Base-by-base conservation (phyloP, 2,888 invertebrate genomes). In the Nomada flava region DNA sequence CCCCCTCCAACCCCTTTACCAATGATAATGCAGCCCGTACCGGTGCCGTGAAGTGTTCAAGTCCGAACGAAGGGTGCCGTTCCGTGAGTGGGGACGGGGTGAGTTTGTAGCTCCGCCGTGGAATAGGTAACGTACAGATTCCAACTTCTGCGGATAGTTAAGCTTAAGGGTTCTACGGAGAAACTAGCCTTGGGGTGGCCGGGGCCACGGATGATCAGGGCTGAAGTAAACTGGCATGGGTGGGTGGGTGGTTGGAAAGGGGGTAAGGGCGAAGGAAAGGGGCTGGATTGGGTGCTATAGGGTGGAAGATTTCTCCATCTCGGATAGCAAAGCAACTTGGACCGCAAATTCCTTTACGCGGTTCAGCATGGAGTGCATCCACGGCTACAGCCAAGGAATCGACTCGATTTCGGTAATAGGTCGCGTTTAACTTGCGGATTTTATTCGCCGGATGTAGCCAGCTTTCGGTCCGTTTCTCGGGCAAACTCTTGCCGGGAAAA, bases 111-210 rank as follows among this genome's bases (percentile, higher is more conserved):
- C 84, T 87, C 75, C 88, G 88, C 83, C 88, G 84, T 84, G 80
- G 79, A 82, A 79, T 86, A 86, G 83, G 86, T 86, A 36, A 87
- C 85, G 84, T 84, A 87, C 88, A 90, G 91, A 91, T 91, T 91
- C 89, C 86, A 92, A 92, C 90, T 92, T 92, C 83, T 86, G 85
- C 85, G 89, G 90, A 92, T 91, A 92, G 92, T 92, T 92, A 88
- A 90, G 90, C 90, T 91, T 90, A 88, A 88, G 88, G 89, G 89
- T 88, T 88, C 86, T 84, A 76, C 88, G 88, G 88, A 85, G 89
- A 84, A 89, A 88, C 90, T 88, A 90, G 90, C 91, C 89, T 90
- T 90, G 85, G 90, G 89, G 85, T 86, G 88, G 88, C 90, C 85
- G 85, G 86, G 87, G 88, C 89, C 88, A 87, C 82, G 90, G 85